Conservation (phyloP, 2,113 vertebrate species). For the Archilochus colubris region DNA sequence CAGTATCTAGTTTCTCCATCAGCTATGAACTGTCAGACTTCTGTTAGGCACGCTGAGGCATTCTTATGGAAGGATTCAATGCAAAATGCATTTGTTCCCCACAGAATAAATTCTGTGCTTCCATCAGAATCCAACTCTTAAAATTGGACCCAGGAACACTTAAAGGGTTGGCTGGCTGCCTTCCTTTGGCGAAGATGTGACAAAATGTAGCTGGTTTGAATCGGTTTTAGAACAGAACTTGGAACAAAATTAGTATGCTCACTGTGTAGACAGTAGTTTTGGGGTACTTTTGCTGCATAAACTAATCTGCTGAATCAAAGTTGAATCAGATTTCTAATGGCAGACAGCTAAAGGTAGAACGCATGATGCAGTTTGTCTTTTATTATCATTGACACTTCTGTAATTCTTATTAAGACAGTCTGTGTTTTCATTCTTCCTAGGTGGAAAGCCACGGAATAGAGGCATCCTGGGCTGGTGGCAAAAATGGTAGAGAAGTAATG, state of each 20-base stretch:
- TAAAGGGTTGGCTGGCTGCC: background rate
- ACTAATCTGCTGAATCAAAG: background rate
- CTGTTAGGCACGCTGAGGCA: background rate
- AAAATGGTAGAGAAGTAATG: constrained; percentile 88
- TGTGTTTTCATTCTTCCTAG: constrained; percentile 70
- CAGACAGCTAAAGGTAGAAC: background rate
- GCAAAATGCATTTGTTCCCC: background rate
- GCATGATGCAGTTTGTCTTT: background rate
- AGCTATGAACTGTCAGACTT: background rate
- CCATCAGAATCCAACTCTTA: background rate
- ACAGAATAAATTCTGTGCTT: background rate
- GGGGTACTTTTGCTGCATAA: background rate
- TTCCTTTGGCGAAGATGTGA: background rate
- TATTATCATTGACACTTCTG: background rate
- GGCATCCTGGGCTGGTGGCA: constrained; percentile 93
- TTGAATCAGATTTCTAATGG: background rate
- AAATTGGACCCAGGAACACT: background rate
- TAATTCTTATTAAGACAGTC: background rate
- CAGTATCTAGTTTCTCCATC: background rate
- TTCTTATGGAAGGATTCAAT: background rate
- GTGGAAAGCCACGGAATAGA: constrained; percentile 85
- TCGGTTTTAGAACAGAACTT: background rate
- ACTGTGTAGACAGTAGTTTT: background rate
- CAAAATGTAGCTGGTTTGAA: background rate
- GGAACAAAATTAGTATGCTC: background rate